Percentiles rank a stretch among this genome's conserved stretches.
These are phyloP conservation scores for Cyrtonyx montezumae DNA, from an alignment of 2,113 vertebrate species.

Conservation along the genomic window DNA sequence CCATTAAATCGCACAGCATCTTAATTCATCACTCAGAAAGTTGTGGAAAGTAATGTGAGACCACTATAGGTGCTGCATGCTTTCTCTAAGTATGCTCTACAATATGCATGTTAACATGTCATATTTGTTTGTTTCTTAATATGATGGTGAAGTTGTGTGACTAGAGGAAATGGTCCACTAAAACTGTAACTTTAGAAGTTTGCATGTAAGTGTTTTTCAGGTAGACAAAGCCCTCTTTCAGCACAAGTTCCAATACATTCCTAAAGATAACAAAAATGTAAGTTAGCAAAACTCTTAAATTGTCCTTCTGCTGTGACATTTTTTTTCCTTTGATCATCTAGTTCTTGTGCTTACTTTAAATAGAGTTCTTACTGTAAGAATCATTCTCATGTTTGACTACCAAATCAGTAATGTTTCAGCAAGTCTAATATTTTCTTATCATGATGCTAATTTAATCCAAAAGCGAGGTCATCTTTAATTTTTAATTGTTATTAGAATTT, in stretches of 20 bases:
- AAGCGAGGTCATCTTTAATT: background rate
- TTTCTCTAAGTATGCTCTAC: background rate
- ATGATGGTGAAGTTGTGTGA: background rate
- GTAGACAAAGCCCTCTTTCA: accelerated
- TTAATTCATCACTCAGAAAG: background rate
- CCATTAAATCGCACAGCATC: background rate
- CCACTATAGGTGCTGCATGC: background rate
- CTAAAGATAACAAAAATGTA: background rate
- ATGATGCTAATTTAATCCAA: background rate
- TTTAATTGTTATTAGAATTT: background rate
- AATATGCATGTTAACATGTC: background rate
- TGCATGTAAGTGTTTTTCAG: background rate
- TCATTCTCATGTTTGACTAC: background rate
- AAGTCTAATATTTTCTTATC: background rate
- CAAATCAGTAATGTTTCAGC: background rate
- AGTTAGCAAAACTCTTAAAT: background rate
- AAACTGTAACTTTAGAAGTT: background rate
- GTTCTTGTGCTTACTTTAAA: background rate
- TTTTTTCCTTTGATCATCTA: background rate
- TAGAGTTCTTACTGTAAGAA: background rate
- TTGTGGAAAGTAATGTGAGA: background rate
- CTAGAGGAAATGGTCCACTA: background rate
- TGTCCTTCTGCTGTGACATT: background rate
- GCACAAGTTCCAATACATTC: background rate
- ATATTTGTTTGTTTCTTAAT: background rate